Percentiles rank a stretch among this genome's conserved stretches.
Conservation (phyloP, 1,140 invertebrate species). For the Macrotrachela quadricornifera region DNA sequence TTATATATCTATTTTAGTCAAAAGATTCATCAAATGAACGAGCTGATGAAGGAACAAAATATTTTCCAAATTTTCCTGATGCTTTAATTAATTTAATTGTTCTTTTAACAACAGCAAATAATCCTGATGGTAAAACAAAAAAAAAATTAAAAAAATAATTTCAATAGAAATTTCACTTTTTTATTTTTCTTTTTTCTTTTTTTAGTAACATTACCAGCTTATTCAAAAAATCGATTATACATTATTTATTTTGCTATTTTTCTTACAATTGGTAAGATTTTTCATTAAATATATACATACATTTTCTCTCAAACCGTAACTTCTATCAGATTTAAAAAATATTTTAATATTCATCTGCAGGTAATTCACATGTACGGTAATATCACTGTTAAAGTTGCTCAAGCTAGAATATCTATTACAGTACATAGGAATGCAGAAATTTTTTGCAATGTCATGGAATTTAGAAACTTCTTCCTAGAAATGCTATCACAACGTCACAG, state of each 20-base stretch:
- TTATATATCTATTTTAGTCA: not conserved
- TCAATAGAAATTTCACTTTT: not conserved
- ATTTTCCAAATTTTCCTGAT: constrained; percentile 1
- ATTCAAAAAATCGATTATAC: constrained; percentile 19
- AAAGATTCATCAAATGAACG: constrained; percentile 5
- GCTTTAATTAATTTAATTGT: constrained; percentile 22
- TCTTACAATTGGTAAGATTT: constrained; percentile 23
- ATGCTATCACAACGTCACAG: too few relatives aligned
- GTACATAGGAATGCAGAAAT: too few relatives aligned
- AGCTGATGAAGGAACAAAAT: constrained; percentile 5
- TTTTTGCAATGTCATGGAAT: too few relatives aligned
- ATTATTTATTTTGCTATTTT: constrained; percentile 24
- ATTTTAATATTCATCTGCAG: too few relatives aligned
- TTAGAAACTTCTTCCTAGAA: too few relatives aligned
- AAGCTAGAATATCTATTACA: too few relatives aligned
- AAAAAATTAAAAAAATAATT: too few relatives aligned
- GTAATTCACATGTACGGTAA: too few relatives aligned
- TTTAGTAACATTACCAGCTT: constrained; percentile 26
- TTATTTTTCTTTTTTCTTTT: not conserved
- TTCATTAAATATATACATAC: too few relatives aligned
- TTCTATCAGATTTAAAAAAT: too few relatives aligned
- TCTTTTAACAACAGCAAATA: constrained; percentile 26
- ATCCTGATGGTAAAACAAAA: constrained; percentile 29
- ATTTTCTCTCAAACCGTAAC: too few relatives aligned
- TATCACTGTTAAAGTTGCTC: too few relatives aligned